A percentile compares a stretch with the other conserved stretches of the same genome.
phyloP scores from a whole-genome alignment of 2,888 invertebrate species.

The Ichneumoninae sp. region DNA sequence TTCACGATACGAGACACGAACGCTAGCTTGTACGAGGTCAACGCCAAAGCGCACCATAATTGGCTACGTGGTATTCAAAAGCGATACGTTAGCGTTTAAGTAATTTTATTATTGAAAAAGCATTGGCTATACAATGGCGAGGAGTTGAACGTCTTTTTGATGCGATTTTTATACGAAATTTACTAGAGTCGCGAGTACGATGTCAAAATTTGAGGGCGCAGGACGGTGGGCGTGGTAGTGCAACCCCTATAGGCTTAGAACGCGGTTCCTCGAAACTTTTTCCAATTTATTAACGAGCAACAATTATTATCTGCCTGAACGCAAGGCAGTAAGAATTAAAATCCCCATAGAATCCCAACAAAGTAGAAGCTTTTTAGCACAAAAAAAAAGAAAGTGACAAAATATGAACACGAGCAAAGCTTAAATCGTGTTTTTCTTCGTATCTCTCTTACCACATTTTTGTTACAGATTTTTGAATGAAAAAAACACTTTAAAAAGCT shows the following conservation, averaged over 20 bases:
- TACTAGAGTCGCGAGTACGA: conserved; percentile 61
- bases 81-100: conserved; percentile 82
- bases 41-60: conserved; percentile 75
- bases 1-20: conserved; percentile 9
- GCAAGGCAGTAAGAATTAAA: neutral
- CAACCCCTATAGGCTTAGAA: conserved; percentile 59
- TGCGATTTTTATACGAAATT: conserved; percentile 68
- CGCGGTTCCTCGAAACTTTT: conserved; percentile 18
- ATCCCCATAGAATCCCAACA: neutral
- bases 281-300: neutral
- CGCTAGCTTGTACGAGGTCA: conserved; percentile 53
- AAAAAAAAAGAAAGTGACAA: conserved; percentile 14
- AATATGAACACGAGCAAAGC: neutral
- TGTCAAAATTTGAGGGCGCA: conserved; percentile 64
- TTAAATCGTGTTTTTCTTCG: conserved; percentile 27
- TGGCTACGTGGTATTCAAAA: conserved; percentile 83
- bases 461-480: neutral
- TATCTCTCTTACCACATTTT: neutral
- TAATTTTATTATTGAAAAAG: conserved; percentile 54
- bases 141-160: conserved; percentile 63
- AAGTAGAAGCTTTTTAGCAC: conserved; percentile 16
- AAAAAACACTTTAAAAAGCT: conserved; percentile 19
- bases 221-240: conserved; percentile 63
- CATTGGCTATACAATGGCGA: conserved; percentile 61
- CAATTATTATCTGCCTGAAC: neutral